Evolutionary conservation across 2,113 vertebrate genomes (phyloP).

Genomic region (Desmodus rotundus): DNA sequence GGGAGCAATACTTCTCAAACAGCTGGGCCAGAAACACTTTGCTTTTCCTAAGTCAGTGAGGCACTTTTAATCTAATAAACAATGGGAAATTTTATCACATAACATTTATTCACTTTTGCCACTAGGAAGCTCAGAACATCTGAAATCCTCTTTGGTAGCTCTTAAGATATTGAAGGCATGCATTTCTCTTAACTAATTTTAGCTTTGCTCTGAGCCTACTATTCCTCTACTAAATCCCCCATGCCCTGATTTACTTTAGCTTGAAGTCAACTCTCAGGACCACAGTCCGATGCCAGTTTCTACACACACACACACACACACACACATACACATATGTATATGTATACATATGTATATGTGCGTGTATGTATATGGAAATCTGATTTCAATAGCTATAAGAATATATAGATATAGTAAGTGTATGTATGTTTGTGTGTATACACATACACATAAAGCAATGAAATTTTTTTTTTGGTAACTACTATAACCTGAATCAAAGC

Average conservation of each 20-base stretch:
- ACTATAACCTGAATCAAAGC: not conserved
- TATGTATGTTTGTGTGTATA: not conserved
- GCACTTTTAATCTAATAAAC: not conserved
- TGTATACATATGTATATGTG: too few species aligned
- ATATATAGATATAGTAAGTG: not conserved
- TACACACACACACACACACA: too few species aligned
- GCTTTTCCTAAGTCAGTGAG: not conserved
- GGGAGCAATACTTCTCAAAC: not conserved
- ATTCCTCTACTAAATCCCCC: not conserved
- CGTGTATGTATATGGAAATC: not conserved
- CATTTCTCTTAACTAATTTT: not conserved
- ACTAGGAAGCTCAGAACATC: not conserved
- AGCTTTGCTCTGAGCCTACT: not conserved
- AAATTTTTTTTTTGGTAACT: not conserved
- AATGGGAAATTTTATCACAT: not conserved
- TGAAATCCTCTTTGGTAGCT: not conserved
- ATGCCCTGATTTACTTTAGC: not conserved
- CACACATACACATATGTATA: too few species aligned
- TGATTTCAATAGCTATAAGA: not conserved
- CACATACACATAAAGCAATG: not conserved
- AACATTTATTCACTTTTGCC: slow-evolving; percentile 17
- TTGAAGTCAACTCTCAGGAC: not conserved
- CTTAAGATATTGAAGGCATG: not conserved
- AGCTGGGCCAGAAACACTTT: not conserved
- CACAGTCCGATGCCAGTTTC: not conserved